phyloP scores from a whole-genome alignment of 1,140 invertebrate genomes.

The Neodiprion fabricii region DNA sequence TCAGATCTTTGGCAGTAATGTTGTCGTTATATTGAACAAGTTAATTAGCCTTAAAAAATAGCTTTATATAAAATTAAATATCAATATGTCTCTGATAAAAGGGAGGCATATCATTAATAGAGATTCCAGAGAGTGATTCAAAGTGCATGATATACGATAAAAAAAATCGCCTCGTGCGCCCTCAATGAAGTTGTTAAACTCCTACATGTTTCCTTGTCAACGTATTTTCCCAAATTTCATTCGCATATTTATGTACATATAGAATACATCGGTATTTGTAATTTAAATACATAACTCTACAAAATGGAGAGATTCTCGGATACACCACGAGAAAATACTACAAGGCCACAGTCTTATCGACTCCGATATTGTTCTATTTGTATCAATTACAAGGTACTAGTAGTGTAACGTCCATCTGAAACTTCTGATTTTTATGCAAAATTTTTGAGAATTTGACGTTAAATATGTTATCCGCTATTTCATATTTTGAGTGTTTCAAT shows the following conservation, averaged over 20 bases:
- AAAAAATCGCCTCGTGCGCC: background rate
- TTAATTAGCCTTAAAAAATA: background rate
- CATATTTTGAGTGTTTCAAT: too few relatives aligned
- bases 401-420: background rate
- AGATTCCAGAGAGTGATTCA: background rate
- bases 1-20: slow-evolving; percentile 52
- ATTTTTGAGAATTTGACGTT: too few relatives aligned
- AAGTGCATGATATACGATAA: background rate
- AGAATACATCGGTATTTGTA: background rate
- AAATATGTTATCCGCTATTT: too few relatives aligned
- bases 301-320: background rate
- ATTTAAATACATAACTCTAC: background rate
- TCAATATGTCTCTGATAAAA: background rate
- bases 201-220: background rate
- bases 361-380: background rate
- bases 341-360: slow-evolving; percentile 6
- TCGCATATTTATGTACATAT: background rate
- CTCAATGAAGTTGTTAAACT: background rate
- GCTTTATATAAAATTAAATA: background rate
- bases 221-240: background rate
- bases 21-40: slow-evolving; percentile 14
- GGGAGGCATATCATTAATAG: background rate
- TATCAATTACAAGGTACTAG: background rate
- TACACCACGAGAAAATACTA: background rate
- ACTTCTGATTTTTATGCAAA: background rate